These are phyloP conservation scores for Dynastes maya DNA, from an alignment of 2,888 invertebrate species.

Conservation along the genomic window DNA sequence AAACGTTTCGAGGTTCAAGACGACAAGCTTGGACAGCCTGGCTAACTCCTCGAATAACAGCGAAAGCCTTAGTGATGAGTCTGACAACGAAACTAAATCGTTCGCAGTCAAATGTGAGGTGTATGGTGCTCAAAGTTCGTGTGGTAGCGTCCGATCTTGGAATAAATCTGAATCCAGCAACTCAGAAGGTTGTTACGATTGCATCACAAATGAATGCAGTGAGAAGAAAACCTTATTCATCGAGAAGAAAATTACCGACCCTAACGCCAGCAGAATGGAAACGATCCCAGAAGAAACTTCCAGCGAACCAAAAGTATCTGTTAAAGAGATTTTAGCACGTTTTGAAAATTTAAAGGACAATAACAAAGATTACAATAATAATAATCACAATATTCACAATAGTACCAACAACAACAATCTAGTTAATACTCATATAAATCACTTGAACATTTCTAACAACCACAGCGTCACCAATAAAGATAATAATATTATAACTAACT, in stretches of 20 bases:
- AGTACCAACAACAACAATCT: conserved; percentile 2
- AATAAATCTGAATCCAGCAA: conserved; percentile 59
- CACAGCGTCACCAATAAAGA: conserved; percentile 15
- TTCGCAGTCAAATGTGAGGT: conserved; percentile 68
- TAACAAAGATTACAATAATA: conserved; percentile 53
- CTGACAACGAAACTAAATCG: conserved; percentile 69
- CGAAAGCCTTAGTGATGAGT: conserved; percentile 76
- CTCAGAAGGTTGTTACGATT: conserved; percentile 63
- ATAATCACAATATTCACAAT: conserved; percentile 53
- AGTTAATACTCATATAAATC: conserved; percentile 42
- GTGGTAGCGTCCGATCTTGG: conserved; percentile 63
- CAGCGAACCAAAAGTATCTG: conserved; percentile 86
- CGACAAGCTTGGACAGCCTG: conserved; percentile 79
- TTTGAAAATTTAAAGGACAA: conserved; percentile 76
- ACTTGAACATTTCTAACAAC: conserved; percentile 1
- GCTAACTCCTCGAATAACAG: conserved; percentile 80
- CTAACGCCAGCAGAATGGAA: conserved; percentile 75
- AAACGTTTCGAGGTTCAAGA: conserved; percentile 60
- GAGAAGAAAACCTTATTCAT: conserved; percentile 42
- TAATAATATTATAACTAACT: not conserved
- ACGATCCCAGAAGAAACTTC: conserved; percentile 84
- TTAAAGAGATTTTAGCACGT: conserved; percentile 86
- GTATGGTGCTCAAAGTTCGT: conserved; percentile 64
- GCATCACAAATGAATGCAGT: conserved; percentile 53
- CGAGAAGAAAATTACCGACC: conserved; percentile 52